phyloP scores from a whole-genome alignment of 2,888 invertebrate genomes.

The Lepas anatifera region DNA sequence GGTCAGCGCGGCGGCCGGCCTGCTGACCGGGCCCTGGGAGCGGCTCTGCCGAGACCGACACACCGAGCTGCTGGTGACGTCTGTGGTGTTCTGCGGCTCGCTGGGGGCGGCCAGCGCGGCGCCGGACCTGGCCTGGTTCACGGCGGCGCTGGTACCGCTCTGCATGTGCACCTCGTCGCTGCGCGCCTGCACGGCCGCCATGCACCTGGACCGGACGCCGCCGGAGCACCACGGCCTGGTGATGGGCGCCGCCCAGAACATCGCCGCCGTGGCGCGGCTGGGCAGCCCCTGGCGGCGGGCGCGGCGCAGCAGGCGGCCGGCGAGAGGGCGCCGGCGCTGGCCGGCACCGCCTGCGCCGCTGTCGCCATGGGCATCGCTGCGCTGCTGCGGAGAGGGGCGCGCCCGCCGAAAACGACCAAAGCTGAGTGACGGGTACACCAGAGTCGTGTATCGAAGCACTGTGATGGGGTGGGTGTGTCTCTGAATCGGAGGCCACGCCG shows the following conservation, averaged over 20 bases:
- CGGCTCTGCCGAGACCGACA: constrained; percentile 28
- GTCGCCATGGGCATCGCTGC: constrained; percentile 84
- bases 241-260: constrained; percentile 33
- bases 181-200: constrained; percentile 30
- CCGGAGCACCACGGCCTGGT: constrained; percentile 29
- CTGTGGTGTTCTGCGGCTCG: constrained; percentile 27
- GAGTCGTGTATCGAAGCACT: too few species aligned
- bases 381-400: background rate
- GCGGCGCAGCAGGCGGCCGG: constrained; percentile 49
- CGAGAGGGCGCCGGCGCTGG: constrained; percentile 69
- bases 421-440: too few species aligned
- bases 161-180: constrained; percentile 30
- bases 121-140: constrained; percentile 27
- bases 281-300: constrained; percentile 32
- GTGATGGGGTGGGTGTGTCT: too few species aligned
- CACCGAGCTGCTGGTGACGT: constrained; percentile 28
- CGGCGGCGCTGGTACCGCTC: constrained; percentile 29
- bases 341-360: constrained; percentile 75
- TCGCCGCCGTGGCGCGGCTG: constrained; percentile 33
- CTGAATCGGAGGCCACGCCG: too few species aligned
- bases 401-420: too few species aligned
- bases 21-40: constrained; percentile 30
- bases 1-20: constrained; percentile 30
- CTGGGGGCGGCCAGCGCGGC: constrained; percentile 26
- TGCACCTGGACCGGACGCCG: constrained; percentile 29